Base-by-base conservation (phyloP, 2,113 vertebrate species). In the Patagioenas fasciata region DNA sequence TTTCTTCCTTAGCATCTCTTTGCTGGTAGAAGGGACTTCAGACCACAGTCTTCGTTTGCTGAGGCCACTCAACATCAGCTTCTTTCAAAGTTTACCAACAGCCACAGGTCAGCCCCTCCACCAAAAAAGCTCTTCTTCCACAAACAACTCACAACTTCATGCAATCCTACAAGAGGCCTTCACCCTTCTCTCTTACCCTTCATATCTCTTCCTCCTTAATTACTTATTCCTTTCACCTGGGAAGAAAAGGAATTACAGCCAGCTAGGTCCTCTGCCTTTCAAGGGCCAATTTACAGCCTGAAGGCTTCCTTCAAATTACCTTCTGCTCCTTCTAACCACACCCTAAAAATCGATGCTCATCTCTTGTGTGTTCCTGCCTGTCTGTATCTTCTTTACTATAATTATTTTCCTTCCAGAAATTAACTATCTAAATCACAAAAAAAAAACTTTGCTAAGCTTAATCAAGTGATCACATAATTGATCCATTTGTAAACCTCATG, bases 161-260 rank as follows among this genome's bases (percentile, higher is more conserved):
- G 0, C 5, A 57, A 4, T 20, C 32, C 56, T 19, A 15, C 5
- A 23, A 19, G 32, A 58, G 0, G 10, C 13, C 3, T 11, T 64
- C 10, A n/a, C 2, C 5, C 3, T 21, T 6, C 3, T 61, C 9
- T 19, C 11, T 14, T 53, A 21, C 17, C 6, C 13, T 10, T 80
- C 3, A 31, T 77, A 36, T 60, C n/a, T 66, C n/a, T 47, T 80
- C 23, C 17, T 44, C 11, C 1, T 87, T 69, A 51, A 51, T 77
- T 17, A 80, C 21, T 82, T 36, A 56, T 12, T 87, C 53, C n/a
- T 91, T 87, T 34, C 70, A 87, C 61, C 38, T 85, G 26, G 16
- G 21, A 87, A 81, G 13, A 28, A 6, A 58, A 5, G 15, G 19
- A 73, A 84, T 54, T 71, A 21, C 15, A 89, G 20, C 4, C 44